These are phyloP conservation scores for Lapara coniferarum DNA, from an alignment of 2,888 invertebrate species.

Conservation along the genomic window DNA sequence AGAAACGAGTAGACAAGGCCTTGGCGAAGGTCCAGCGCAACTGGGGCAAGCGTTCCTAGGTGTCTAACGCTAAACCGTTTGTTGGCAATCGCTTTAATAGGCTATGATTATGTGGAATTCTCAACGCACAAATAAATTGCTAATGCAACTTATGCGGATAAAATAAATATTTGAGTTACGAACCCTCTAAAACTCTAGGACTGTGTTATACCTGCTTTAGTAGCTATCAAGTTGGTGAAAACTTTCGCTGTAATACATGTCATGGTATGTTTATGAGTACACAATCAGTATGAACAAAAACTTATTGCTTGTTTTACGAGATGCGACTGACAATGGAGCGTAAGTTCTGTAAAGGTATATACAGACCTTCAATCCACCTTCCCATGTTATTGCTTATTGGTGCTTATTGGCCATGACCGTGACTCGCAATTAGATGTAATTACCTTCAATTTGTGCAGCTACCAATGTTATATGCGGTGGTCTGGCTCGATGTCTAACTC, in stretches of 20 bases:
- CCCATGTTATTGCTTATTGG: slow-evolving; percentile 78
- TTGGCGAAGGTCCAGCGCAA: slow-evolving; percentile 75
- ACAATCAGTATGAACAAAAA: slow-evolving; percentile 30
- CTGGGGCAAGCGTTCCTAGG: slow-evolving; percentile 69
- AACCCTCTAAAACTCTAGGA: slow-evolving; percentile 5
- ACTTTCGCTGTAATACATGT: not conserved
- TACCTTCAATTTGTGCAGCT: slow-evolving; percentile 79
- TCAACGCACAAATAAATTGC: slow-evolving; percentile 44
- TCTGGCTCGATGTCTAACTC: slow-evolving; percentile 64
- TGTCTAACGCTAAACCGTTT: slow-evolving; percentile 70
- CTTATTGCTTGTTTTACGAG: slow-evolving; percentile 18
- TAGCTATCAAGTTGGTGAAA: slow-evolving; percentile 35
- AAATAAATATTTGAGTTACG: slow-evolving; percentile 40
- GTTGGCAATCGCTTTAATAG: slow-evolving; percentile 75
- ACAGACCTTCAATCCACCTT: slow-evolving; percentile 67
- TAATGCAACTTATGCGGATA: slow-evolving; percentile 40
- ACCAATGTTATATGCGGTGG: slow-evolving; percentile 72
- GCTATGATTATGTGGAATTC: slow-evolving; percentile 66
- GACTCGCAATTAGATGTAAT: slow-evolving; percentile 80
- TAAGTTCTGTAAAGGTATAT: slow-evolving; percentile 42
- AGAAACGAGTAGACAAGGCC: slow-evolving; percentile 58
- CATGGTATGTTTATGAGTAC: slow-evolving; percentile 35
- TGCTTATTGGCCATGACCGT: slow-evolving; percentile 83
- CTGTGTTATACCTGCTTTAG: not conserved
- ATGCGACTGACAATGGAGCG: slow-evolving; percentile 22